Base-by-base conservation (phyloP, 2,888 invertebrate species). In the Tenthredo distinguenda region DNA sequence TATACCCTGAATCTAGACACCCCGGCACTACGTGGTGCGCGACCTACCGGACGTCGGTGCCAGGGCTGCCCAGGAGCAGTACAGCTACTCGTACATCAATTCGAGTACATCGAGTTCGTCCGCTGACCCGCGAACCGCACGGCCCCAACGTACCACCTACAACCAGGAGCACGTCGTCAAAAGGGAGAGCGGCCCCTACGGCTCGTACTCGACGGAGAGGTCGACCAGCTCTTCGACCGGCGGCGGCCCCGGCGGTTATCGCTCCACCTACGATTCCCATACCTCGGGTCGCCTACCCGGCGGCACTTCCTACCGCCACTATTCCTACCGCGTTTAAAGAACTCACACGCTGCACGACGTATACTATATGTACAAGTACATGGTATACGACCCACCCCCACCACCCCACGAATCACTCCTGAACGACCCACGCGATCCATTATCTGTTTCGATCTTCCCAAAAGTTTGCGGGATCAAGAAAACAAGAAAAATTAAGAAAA, bases 21-120 rank as follows among this genome's bases (percentile, higher is more conserved):
- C 98, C 92, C 97, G 98, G 94, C 97, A 97, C 95, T 97, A 97
- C 95, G 96, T 97, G 94, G 97, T 97, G 94, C 96, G 96, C 94
- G 97, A 97, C 93, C 95, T 96, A 91, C 96, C 96, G 87, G 95
- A 96, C 72, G 87, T 88, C 86, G 93, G 93, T 85, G 86, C 92
- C 91, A 91, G 93, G 89, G 89, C 92, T 93, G 96, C 96, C 90
- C 97, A 97, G 94, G 95, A 97, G 95, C 97, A 97, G 95, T 98
- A 97, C 95, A 97, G 97, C 90, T 97, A 97, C 95, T 96, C 97
- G 89, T 97, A 97, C 95, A 94, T 95, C 93, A 96, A 96, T 93
- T 93, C 93, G 89, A 94, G 95, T 90, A 94, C 95, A 93, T 94
- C 94, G 89, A 93, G 94, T 91, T 94, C 94, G 87, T 94, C 93